A percentile compares a stretch with the other conserved stretches of the same genome.
phyloP scores from a whole-genome alignment of 2,113 vertebrate species.

The Psittacula cyanocephala region DNA sequence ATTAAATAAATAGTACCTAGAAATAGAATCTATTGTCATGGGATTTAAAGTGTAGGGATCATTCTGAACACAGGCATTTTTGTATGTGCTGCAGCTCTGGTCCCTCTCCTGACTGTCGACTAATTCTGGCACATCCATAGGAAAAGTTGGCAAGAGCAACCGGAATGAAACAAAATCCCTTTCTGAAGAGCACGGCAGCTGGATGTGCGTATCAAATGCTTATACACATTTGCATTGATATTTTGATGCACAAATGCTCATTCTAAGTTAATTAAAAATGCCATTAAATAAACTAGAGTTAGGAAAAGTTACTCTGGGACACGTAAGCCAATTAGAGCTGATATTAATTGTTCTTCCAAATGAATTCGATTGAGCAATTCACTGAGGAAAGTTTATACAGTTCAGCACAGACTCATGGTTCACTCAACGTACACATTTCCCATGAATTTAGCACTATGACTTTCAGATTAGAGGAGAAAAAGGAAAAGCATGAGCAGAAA shows the following conservation, averaged over 20 bases:
- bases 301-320: background rate
- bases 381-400: background rate
- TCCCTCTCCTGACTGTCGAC: background rate
- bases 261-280: background rate
- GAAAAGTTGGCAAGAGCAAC: background rate
- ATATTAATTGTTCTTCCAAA: background rate
- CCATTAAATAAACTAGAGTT: background rate
- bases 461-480: background rate
- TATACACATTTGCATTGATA: background rate
- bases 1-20: background rate
- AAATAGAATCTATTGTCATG: background rate
- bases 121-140: no score
- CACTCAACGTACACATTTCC: background rate
- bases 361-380: background rate
- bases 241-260: background rate
- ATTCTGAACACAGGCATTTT: background rate
- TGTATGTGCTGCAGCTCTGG: background rate
- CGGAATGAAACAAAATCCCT: background rate
- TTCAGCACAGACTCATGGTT: background rate
- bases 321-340: background rate
- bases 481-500: accelerated
- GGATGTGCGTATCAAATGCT: background rate
- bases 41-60: background rate
- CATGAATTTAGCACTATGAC: accelerated
- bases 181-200: background rate